Evolutionary conservation across 2,113 vertebrate genomes (phyloP).

Genomic region (Pungitius pungitius): DNA sequence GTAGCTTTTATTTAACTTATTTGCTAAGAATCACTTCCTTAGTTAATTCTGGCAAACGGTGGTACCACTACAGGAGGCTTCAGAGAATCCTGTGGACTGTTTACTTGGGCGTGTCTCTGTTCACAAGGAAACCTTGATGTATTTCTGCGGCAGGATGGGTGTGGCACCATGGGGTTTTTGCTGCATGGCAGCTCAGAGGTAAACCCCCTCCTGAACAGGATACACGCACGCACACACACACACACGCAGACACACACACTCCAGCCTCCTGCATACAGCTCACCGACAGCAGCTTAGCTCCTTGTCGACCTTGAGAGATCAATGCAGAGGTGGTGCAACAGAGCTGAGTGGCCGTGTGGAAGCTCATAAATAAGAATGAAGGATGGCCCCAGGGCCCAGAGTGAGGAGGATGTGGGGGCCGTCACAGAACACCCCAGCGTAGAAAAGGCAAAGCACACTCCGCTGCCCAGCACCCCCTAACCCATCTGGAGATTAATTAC

Average conservation of each 20-base stretch:
- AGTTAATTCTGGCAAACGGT: neutral
- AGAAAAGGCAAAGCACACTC: conserved; percentile 50
- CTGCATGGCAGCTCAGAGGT: conserved; percentile 44
- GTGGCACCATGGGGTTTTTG: conserved; percentile 39
- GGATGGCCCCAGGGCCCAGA: conserved; percentile 69
- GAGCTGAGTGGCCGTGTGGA: conserved; percentile 72
- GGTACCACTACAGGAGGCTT: conserved; percentile 1
- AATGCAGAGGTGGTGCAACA: conserved; percentile 70
- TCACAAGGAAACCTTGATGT: conserved; percentile 22
- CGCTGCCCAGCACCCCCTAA: conserved; percentile 52
- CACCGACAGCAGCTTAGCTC: conserved; percentile 60
- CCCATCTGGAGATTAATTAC: conserved; percentile 77
- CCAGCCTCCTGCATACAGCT: conserved; percentile 40
- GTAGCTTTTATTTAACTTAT: conserved; percentile 2
- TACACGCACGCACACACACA: neutral
- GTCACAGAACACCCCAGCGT: conserved; percentile 58
- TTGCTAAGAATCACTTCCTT: neutral
- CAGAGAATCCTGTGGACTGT: neutral
- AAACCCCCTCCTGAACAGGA: conserved; percentile 30
- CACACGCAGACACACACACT: neutral
- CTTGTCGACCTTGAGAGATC: conserved; percentile 79
- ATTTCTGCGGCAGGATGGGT: conserved; percentile 38
- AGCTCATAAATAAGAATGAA: conserved; percentile 85
- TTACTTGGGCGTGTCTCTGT: conserved; percentile 1
- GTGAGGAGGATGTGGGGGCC: conserved; percentile 52